Evolutionary conservation across 2,888 invertebrate species (phyloP), one percentile per base, ranked within the genome.

Genomic region (Athripsodes cinereus): DNA sequence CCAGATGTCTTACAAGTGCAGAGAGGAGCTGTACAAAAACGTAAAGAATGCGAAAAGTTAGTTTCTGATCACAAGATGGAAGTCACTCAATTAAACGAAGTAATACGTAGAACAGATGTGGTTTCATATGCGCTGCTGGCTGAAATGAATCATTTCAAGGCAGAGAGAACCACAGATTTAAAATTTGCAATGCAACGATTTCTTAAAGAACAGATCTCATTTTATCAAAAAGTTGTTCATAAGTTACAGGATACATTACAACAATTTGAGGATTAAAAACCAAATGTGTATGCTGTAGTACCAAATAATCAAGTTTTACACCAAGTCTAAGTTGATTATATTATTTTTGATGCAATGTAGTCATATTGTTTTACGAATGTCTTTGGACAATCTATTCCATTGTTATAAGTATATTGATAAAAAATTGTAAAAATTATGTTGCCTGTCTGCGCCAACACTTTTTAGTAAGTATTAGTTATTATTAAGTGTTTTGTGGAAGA

Each of bases 61-160:
- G 85, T 81, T 2, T 80, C 83, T 34, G 94, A 94, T 69, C 87
- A 89, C 65, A 92, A 91, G 75, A 87, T 94, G 84, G 87, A 87
- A 66, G 84, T 87, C 60, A 82, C 83, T 18, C 91, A 93, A 69
- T 77, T 93, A 62, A 85, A 87, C 64, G 90, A 90, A 69, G 87
- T 96, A 11, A 79, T 87, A 62, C 83, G 88, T 65, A 82, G 95
- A 67, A 91, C 93, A 1, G 96, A 98, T 72, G 85, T 93, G 16
- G 88, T 97, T 68, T 93, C 96, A 0, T 96, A 96, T 71, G 88
- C 94, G 1, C 84, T 95, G 61, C 83, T 97, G 71, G 96, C 97
- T 55, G 98, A 99, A 80, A 87, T 97, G 66, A 88, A 89, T 66
- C 94, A 97, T 72, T 96, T 98, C 71, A 93, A 95, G 70, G 74